phyloP scores from a whole-genome alignment of 2,113 vertebrate genomes.

The Paramormyrops kingsleyae region DNA sequence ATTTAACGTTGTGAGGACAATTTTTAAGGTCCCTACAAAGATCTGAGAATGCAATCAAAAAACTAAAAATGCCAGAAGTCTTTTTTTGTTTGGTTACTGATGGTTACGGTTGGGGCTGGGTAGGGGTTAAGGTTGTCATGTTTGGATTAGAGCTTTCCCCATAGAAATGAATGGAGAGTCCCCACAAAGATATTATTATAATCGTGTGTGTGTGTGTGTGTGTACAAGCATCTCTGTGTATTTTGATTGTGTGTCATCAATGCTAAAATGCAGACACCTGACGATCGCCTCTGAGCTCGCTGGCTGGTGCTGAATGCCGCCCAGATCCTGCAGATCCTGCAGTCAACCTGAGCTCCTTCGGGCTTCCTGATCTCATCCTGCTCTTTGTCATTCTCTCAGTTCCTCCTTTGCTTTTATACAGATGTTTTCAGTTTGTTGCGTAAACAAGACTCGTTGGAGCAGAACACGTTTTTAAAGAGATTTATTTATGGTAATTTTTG shows the following conservation, averaged over 20 bases:
- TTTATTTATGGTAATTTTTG: neutral
- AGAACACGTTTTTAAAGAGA: neutral
- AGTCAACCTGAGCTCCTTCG: neutral
- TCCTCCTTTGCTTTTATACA: neutral
- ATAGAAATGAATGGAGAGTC: too few relatives aligned
- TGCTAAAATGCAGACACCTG: neutral
- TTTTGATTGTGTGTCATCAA: neutral
- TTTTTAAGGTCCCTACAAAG: too few relatives aligned
- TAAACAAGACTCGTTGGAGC: neutral
- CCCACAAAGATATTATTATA: too few relatives aligned
- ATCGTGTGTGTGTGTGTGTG: neutral
- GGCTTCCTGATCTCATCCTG: neutral
- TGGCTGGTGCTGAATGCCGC: neutral
- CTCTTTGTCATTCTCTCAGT: neutral
- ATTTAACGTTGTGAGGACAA: too few relatives aligned
- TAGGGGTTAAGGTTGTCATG: too few relatives aligned
- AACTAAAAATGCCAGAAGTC: too few relatives aligned
- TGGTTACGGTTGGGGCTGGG: too few relatives aligned
- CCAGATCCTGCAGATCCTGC: neutral
- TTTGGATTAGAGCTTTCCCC: too few relatives aligned
- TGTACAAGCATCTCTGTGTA: neutral
- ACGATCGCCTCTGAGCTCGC: neutral
- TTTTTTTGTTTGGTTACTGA: too few relatives aligned
- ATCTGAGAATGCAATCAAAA: too few relatives aligned
- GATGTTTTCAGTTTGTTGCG: neutral